A percentile compares a stretch with the other conserved stretches of the same genome.
Conservation (phyloP, 2,888 invertebrate species). For the Acleris holmiana region DNA sequence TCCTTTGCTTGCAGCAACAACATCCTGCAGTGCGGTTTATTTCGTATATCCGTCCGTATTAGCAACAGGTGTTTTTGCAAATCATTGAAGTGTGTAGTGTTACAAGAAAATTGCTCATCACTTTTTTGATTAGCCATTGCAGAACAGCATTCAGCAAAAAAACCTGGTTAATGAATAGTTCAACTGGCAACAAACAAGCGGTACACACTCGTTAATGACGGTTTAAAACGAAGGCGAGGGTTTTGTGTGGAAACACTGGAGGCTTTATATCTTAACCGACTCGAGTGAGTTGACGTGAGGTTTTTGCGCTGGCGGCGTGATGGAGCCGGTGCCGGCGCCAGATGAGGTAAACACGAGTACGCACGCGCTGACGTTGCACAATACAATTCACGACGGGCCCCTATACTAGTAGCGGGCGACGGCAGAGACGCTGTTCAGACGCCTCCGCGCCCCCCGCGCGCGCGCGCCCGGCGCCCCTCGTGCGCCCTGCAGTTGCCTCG, state of each 20-base stretch:
- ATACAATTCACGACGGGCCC: slow-evolving; percentile 60
- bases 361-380: slow-evolving; percentile 80
- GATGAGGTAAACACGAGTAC: slow-evolving; percentile 54
- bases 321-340: slow-evolving; percentile 45
- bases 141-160: slow-evolving; percentile 13
- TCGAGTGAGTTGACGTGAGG: slow-evolving; percentile 44
- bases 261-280: slow-evolving; percentile 50
- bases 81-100: slow-evolving; percentile 45
- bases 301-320: slow-evolving; percentile 44
- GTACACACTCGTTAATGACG: slow-evolving; percentile 9
- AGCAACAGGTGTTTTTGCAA: slow-evolving; percentile 44
- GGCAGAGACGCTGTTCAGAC: slow-evolving; percentile 72
- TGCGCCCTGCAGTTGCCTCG: slow-evolving; percentile 72
- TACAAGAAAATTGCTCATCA: slow-evolving; percentile 43
- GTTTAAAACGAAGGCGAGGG: slow-evolving; percentile 29
- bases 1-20: slow-evolving; percentile 38
- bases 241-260: slow-evolving; percentile 49
- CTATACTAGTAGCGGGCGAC: slow-evolving; percentile 45
- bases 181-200: slow-evolving; percentile 42
- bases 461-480: slow-evolving; percentile 47
- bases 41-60: slow-evolving; percentile 31
- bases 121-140: slow-evolving; percentile 31
- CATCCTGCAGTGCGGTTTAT: slow-evolving; percentile 39
- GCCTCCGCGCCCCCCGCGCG: slow-evolving; percentile 52
- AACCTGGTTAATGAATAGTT: slow-evolving; percentile 45